phyloP scores from a whole-genome alignment of 2,113 vertebrate genomes.

The Triplophysa dalaica region DNA sequence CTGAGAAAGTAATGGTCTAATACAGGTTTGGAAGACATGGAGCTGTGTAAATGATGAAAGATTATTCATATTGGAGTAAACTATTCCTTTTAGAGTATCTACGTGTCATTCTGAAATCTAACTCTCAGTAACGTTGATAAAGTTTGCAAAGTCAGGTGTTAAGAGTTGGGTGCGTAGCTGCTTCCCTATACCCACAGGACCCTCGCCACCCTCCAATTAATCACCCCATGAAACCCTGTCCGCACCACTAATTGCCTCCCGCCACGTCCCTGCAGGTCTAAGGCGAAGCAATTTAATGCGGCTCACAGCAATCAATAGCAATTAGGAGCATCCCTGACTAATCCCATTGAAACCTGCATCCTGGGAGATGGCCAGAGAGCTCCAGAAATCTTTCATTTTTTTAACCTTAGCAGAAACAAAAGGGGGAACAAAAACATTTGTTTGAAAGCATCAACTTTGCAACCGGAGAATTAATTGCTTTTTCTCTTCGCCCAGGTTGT shows the following conservation, averaged over 20 bases:
- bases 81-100: not conserved
- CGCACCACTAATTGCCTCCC: conserved; percentile 85
- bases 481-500: conserved; percentile 55
- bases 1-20: too few species aligned
- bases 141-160: conserved; percentile 41
- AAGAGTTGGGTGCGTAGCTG: conserved; percentile 19
- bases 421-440: conserved; percentile 49
- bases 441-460: conserved; percentile 46
- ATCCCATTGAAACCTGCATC: conserved; percentile 86
- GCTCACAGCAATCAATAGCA: conserved; percentile 92
- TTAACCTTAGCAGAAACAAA: conserved; percentile 44
- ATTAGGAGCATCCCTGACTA: conserved; percentile 91
- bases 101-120: not conserved
- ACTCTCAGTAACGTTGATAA: not conserved
- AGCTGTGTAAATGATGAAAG: too few species aligned
- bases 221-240: conserved; percentile 81
- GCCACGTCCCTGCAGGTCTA: conserved; percentile 79
- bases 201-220: conserved; percentile 80
- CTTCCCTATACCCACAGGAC: conserved; percentile 64
- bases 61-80: too few species aligned
- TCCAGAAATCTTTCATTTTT: conserved; percentile 35
- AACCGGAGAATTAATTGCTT: conserved; percentile 62
- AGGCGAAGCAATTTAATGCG: conserved; percentile 93
- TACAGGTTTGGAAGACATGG: too few species aligned
- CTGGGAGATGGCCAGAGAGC: conserved; percentile 72